These are phyloP conservation scores for Chrysomallon squamiferum DNA, from an alignment of 1,140 invertebrate species.

Conservation along the genomic window DNA sequence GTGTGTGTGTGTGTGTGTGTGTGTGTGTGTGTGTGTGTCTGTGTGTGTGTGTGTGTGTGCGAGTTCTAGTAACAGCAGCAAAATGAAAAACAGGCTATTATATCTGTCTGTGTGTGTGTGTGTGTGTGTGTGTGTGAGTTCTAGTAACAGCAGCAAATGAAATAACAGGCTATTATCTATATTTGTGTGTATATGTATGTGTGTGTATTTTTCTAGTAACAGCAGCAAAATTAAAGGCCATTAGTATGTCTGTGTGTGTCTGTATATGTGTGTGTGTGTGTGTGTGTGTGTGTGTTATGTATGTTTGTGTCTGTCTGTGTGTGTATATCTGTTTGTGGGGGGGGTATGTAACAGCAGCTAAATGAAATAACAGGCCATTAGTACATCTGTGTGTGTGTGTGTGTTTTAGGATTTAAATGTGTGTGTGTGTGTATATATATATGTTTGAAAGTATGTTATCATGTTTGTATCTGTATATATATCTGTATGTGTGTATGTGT, in stretches of 20 bases:
- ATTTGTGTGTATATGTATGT: not conserved
- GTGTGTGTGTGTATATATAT: no score
- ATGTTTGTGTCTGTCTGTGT: not conserved
- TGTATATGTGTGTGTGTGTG: not conserved
- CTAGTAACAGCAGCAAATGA: no score
- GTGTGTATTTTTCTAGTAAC: not conserved
- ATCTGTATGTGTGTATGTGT: no score
- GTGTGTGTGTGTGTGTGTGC: not conserved
- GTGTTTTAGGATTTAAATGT: no score
- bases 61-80: not conserved
- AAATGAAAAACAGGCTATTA: no score
- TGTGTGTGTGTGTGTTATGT: not conserved
- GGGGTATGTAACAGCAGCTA: no score
- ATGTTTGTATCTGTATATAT: no score
- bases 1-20: not conserved
- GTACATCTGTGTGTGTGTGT: not conserved
- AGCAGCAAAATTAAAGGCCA: not conserved
- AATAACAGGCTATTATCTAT: no score
- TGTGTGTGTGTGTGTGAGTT: not conserved
- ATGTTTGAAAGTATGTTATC: no score
- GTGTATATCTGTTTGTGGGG: not conserved
- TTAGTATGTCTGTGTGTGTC: not conserved
- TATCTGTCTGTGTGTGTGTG: constrained; percentile 1
- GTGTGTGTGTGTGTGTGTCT: not conserved
- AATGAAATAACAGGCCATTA: no score